Conservation (phyloP, 1,140 invertebrate genomes). For the Nasonia longicornis region DNA sequence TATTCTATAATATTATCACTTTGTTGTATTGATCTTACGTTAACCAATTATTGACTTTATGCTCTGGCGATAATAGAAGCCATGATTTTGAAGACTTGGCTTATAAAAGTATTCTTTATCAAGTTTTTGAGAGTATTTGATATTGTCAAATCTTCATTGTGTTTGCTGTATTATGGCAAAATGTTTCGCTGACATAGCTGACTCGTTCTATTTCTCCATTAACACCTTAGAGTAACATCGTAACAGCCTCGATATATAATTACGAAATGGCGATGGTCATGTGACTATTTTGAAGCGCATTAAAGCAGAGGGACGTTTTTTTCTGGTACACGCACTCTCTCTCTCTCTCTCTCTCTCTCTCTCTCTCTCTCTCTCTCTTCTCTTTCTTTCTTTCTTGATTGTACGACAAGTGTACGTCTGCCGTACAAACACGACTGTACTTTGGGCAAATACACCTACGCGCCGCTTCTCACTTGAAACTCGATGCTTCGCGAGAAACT, state of each 20-base stretch:
- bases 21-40: slow-evolving; percentile 21
- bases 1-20: slow-evolving; percentile 41
- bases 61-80: slow-evolving; percentile 9
- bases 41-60: slow-evolving; percentile 29
- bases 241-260: slow-evolving; percentile 21
- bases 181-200: slow-evolving; percentile 20
- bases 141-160: neutral
- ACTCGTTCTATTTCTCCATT: neutral
- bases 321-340: neutral
- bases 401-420: neutral
- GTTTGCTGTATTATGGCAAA: slow-evolving; percentile 16
- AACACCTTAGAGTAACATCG: neutral
- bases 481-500: neutral
- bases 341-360: neutral
- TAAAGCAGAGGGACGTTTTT: slow-evolving; percentile 29
- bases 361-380: neutral
- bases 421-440: neutral
- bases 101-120: neutral
- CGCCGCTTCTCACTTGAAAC: neutral
- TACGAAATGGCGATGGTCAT: slow-evolving; percentile 28
- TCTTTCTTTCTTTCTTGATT: neutral
- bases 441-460: neutral
- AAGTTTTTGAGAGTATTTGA: neutral
- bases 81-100: neutral
- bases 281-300: slow-evolving; percentile 16